Evolutionary conservation across 2,888 invertebrate genomes (phyloP), one percentile per base, ranked within the genome.

Genomic region (Stenoptilia bipunctidactyla): DNA sequence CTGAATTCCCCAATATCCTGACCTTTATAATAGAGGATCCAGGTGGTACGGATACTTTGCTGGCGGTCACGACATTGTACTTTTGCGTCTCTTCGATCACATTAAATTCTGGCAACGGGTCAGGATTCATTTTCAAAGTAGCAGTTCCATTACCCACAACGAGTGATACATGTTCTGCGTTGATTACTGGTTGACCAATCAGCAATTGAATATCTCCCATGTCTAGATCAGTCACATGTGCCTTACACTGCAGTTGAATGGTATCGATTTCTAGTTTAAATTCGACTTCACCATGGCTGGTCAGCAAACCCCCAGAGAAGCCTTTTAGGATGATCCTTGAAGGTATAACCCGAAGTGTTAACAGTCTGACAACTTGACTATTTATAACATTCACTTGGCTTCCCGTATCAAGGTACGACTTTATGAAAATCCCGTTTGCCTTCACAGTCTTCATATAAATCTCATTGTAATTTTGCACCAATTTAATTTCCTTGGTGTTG

Each of bases 151-250:
- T 4, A 10, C 34, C 39, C 1, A 52, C 50, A 1, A 37, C 33
- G 1, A 48, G 27, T 4, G 50, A 37, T 13, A 51, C 40, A 0
- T 40, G 37, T 0, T 50, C 39, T 1, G 10, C 27, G 15, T 52
- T 51, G 2, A 51, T 52, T 0, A 55, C 33, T 1, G 54, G 54
- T 33, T 56, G 50, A 0, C 49, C 53, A 25, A 52, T 46, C 3
- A 56, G 13, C 13, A 56, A 12, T 25, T 42, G 13, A 0, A 54
- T 36, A 0, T 42, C 44, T 0, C 34, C 20, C 52, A 54, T 49
- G 1, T 48, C 40, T 9, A 45, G 30, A 30, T 48, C 37, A 1
- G 43, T 38, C 8, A 53, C 34, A 46, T 50, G 1, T 10, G 5
- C 2, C 44, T 36, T 1, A 50, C 37, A 8, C 34, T 39, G 25